Percentiles rank a stretch among this genome's conserved stretches.
Evolutionary conservation across 2,888 invertebrate species (phyloP).

Genomic region (Pachydiplax longipennis): DNA sequence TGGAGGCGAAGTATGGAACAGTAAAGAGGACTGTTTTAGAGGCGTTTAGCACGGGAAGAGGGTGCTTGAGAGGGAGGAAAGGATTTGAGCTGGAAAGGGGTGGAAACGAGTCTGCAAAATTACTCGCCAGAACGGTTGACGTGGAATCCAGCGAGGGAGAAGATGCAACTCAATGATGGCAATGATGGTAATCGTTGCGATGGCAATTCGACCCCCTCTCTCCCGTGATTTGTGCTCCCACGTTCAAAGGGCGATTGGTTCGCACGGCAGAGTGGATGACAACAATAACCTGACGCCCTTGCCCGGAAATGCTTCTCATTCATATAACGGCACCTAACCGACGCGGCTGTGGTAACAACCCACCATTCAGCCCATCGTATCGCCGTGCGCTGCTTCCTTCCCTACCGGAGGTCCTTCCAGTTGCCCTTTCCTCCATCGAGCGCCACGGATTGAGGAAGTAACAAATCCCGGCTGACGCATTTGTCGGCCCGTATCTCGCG

Average conservation of each 20-base stretch:
- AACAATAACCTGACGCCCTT: not conserved
- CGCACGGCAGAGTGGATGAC: not conserved
- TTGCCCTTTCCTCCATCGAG: not conserved
- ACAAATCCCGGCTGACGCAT: not conserved
- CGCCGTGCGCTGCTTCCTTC: not conserved
- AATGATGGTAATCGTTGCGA: conserved; percentile 9
- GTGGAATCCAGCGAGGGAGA: not conserved
- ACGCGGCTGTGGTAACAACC: not conserved
- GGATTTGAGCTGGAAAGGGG: not conserved
- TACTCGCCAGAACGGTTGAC: not conserved
- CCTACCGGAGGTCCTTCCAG: not conserved
- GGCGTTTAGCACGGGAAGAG: too few relatives aligned
- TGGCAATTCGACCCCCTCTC: not conserved
- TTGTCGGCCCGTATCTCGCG: not conserved
- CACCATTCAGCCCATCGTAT: not conserved
- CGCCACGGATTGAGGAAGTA: not conserved
- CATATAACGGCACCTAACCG: conserved; percentile 15
- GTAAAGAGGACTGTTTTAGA: too few relatives aligned
- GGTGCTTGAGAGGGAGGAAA: not conserved
- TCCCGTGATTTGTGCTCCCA: not conserved
- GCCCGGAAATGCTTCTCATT: not conserved
- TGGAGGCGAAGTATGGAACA: too few relatives aligned
- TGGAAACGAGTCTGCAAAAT: conserved; percentile 18
- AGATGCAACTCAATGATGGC: not conserved
- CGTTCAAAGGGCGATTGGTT: conserved; percentile 6